Evolutionary conservation across 2,797 vertebrate species (phyloP).

Genomic region (Spheniscus humboldti): DNA sequence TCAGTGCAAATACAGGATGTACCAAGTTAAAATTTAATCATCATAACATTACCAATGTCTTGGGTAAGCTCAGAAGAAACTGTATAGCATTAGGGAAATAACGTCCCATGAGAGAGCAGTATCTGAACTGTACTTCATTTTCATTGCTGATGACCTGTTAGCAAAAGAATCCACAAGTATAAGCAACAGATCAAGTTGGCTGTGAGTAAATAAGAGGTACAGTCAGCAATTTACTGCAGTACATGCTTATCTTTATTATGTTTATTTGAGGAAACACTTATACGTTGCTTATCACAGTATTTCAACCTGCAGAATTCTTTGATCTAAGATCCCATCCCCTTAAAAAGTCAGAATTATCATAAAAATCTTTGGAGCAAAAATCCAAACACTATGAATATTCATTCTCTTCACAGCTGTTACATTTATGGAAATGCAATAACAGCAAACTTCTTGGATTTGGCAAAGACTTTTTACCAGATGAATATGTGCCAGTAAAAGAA

Average conservation of each 20-base stretch:
- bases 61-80: background rate
- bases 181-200: conserved; percentile 7
- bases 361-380: conserved; percentile 35
- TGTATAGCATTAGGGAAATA: background rate
- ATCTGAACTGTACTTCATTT: background rate
- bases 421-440: conserved; percentile 58
- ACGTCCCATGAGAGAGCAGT: background rate
- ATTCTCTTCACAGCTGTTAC: conserved; percentile 58
- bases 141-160: conserved; percentile 6
- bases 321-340: background rate
- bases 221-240: background rate
- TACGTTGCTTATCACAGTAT: background rate
- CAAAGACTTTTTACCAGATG: conserved; percentile 33
- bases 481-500: conserved; percentile 19
- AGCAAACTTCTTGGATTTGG: conserved; percentile 50
- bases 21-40: background rate
- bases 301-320: background rate
- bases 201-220: background rate
- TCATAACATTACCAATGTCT: background rate
- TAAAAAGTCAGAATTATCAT: conserved; percentile 38
- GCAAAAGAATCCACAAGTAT: conserved; percentile 22
- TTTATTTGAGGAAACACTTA: background rate
- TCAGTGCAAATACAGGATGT: background rate
- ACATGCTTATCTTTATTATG: background rate
- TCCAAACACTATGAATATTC: conserved; percentile 59